A percentile compares a stretch with the other conserved stretches of the same genome.
phyloP scores from a whole-genome alignment of 23 tunicate genomes.

The Phallusia fumigata region DNA sequence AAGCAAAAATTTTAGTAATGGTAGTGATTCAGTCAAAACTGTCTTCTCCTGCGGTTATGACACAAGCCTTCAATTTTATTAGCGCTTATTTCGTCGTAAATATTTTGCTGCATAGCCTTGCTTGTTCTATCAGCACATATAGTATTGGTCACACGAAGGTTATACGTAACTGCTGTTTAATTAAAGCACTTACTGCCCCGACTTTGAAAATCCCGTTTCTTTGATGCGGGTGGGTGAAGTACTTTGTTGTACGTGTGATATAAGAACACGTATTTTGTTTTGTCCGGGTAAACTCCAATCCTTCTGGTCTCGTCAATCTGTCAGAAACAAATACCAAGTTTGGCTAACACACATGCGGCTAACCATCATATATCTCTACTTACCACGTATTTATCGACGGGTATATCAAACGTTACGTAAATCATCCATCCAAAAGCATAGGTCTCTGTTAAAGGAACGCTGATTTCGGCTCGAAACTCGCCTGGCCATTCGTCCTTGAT shows the following conservation, averaged over 20 bases:
- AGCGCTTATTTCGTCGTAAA: too few species aligned
- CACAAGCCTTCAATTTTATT: too few species aligned
- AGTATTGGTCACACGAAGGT: too few species aligned
- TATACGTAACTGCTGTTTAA: not conserved
- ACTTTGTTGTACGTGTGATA: conserved; percentile 44
- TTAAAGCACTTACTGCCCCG: conserved; percentile 59
- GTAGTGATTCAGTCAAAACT: too few species aligned
- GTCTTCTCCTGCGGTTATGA: too few species aligned
- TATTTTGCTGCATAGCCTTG: too few species aligned
- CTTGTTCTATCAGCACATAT: too few species aligned
- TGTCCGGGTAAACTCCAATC: conserved; percentile 60
- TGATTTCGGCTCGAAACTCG: conserved; percentile 40
- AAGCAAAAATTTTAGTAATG: too few species aligned
- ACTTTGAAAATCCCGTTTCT: conserved; percentile 30
- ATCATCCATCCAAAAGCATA: conserved; percentile 70
- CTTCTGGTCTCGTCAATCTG: conserved; percentile 69
- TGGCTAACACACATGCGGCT: too few species aligned
- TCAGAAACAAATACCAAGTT: not conserved
- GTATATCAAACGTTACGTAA: conserved; percentile 52
- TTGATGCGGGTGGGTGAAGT: conserved; percentile 45
- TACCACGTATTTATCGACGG: conserved; percentile 49
- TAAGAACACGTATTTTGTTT: conserved; percentile 35
- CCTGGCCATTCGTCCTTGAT: conserved; percentile 42
- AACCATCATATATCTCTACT: not conserved
- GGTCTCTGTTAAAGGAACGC: conserved; percentile 24